Evolutionary conservation across 2,797 vertebrate species (phyloP).

Genomic region (Enteromius argenteus): DNA sequence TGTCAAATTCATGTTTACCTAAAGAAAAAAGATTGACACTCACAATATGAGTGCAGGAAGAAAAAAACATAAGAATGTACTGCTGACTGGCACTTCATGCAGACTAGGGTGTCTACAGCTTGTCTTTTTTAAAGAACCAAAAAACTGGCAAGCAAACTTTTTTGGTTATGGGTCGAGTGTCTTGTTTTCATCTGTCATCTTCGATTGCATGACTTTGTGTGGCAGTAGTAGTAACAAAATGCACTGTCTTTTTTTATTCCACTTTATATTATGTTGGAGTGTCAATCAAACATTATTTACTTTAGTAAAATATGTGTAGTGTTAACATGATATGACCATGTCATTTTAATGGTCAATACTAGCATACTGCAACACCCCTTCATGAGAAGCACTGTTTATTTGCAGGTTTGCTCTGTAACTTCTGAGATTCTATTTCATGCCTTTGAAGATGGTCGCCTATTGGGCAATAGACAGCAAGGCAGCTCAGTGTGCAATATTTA

Average conservation of each 20-base stretch:
- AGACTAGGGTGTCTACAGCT: not conserved
- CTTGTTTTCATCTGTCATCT: not conserved
- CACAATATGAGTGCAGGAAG: not conserved
- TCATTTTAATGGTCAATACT: not conserved
- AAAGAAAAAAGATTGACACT: not conserved
- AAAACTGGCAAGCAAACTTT: not conserved
- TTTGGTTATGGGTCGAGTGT: not conserved
- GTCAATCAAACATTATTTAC: not conserved
- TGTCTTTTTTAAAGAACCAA: not conserved
- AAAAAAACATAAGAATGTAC: not conserved
- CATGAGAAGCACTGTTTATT: not conserved
- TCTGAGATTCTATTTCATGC: not conserved
- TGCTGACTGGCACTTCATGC: not conserved
- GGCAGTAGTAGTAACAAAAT: not conserved
- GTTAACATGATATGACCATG: not conserved
- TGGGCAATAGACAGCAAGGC: not conserved
- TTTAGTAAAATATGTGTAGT: not conserved
- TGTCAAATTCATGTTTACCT: not conserved
- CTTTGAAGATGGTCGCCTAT: not conserved
- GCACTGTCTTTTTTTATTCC: not conserved
- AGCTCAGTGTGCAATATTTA: constrained; percentile 60
- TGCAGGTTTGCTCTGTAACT: not conserved
- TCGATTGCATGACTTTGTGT: not conserved
- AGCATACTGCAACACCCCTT: not conserved
- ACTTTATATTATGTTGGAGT: not conserved